Percentiles rank a stretch among this genome's conserved stretches.
Evolutionary conservation across 2,797 vertebrate genomes (phyloP).

Genomic region (Oreonectes daqikongensis): DNA sequence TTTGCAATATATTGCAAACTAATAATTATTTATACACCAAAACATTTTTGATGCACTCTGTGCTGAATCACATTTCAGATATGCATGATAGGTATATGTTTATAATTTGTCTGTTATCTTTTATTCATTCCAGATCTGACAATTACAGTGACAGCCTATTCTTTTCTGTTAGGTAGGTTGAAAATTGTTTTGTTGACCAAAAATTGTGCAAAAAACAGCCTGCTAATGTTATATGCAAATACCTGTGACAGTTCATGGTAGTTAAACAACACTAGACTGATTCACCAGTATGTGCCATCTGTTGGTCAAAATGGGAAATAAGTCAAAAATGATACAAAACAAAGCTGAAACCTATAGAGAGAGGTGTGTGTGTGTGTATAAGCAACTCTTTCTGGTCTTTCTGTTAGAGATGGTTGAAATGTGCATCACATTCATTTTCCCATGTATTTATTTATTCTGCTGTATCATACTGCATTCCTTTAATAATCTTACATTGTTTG

Average conservation of each 20-base stretch:
- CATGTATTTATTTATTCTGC: neutral
- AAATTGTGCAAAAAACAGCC: constrained; percentile 11
- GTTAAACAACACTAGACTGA: constrained; percentile 15
- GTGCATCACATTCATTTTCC: no score
- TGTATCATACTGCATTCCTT: neutral
- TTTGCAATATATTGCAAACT: neutral
- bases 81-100: neutral
- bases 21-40: neutral
- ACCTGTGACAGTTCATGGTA: neutral
- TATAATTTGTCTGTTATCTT: neutral
- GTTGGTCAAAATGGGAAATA: constrained; percentile 58
- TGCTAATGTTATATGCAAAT: constrained; percentile 27
- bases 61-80: neutral
- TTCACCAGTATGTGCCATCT: constrained; percentile 55
- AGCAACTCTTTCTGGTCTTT: neutral
- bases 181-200: constrained; percentile 14
- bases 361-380: neutral
- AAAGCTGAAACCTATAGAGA: neutral
- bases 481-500: no score
- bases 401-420: no score
- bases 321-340: constrained; percentile 17
- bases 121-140: neutral
- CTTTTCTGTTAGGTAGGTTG: neutral
- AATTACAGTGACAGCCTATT: neutral
- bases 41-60: neutral